Percentiles rank a stretch among this genome's conserved stretches.
phyloP scores from a whole-genome alignment of 2,113 vertebrate genomes.

The Brachypodius melanocephalos region DNA sequence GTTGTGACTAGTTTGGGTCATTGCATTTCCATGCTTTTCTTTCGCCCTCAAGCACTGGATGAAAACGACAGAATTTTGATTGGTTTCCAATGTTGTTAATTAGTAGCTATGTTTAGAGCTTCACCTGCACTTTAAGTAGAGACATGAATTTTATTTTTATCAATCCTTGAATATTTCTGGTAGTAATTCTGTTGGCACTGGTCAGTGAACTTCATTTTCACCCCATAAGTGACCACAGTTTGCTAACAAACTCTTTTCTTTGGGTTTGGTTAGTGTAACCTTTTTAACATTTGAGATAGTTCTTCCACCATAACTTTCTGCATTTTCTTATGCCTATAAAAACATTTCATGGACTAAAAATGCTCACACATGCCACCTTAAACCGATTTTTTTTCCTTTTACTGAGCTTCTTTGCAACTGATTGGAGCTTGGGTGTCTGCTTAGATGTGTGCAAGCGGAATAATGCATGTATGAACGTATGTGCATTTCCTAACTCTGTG shows the following conservation, averaged over 20 bases:
- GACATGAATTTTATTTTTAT: not conserved
- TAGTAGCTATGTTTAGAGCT: not conserved
- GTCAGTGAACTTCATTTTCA: not conserved
- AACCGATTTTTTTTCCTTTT: not conserved
- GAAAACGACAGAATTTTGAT: not conserved
- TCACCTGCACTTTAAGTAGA: not conserved
- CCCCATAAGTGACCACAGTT: not conserved
- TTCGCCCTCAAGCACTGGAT: not conserved
- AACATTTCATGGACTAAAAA: not conserved
- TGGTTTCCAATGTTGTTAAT: not conserved
- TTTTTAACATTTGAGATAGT: not conserved
- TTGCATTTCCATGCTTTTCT: not conserved
- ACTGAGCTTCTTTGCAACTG: not conserved
- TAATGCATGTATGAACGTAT: not conserved
- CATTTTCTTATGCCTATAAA: not conserved
- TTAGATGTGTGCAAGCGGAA: not conserved
- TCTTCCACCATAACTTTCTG: not conserved
- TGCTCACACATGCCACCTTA: not conserved
- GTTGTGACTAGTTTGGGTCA: not conserved
- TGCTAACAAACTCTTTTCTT: not conserved
- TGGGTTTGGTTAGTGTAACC: not conserved
- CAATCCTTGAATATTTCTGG: not conserved
- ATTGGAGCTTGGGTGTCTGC: not conserved
- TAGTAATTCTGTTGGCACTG: not conserved
- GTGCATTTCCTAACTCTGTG: not conserved